phyloP scores from a whole-genome alignment of 1,140 invertebrate species.

The Pseudomyrmex flavicornis region DNA sequence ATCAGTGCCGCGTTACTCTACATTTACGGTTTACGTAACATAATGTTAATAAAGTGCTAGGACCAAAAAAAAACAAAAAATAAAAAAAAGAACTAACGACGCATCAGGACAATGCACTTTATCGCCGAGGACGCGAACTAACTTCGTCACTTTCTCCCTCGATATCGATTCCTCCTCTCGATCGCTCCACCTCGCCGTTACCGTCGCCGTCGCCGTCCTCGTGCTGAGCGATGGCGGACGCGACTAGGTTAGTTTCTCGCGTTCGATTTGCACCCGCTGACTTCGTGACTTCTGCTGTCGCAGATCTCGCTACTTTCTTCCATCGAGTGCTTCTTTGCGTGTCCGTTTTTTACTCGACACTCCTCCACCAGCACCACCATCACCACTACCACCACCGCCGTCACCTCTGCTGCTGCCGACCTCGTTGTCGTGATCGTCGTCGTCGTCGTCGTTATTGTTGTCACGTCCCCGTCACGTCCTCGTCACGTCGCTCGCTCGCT shows the following conservation, averaged over 20 bases:
- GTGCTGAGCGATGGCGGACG: constrained; percentile 40
- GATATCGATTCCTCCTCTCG: constrained; percentile 15
- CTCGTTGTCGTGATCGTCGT: not conserved
- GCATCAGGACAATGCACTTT: not conserved
- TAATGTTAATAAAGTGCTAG: not conserved
- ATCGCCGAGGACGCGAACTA: not conserved
- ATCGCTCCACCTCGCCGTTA: constrained; percentile 3
- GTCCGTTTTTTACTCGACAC: constrained; percentile 33
- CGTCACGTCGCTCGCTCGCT: constrained; percentile 20
- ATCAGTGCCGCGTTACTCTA: not conserved
- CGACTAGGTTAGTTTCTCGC: constrained; percentile 30
- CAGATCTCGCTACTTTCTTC: constrained; percentile 37
- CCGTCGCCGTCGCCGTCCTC: constrained; percentile 8
- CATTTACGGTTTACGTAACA: constrained; percentile 42
- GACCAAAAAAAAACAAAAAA: not conserved
- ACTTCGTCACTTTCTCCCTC: constrained; percentile 21
- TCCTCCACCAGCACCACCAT: constrained; percentile 19
- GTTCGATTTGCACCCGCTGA: constrained; percentile 9
- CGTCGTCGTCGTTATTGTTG: constrained; percentile 30
- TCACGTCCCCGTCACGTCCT: constrained; percentile 22
- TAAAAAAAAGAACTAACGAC: no score
- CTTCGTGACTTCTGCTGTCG: not conserved
- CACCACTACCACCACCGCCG: not conserved
- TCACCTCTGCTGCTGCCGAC: not conserved
- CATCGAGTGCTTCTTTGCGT: constrained; percentile 36